Evolutionary conservation across 2,797 vertebrate genomes (phyloP).

Genomic region (Macrochelys suwanniensis): DNA sequence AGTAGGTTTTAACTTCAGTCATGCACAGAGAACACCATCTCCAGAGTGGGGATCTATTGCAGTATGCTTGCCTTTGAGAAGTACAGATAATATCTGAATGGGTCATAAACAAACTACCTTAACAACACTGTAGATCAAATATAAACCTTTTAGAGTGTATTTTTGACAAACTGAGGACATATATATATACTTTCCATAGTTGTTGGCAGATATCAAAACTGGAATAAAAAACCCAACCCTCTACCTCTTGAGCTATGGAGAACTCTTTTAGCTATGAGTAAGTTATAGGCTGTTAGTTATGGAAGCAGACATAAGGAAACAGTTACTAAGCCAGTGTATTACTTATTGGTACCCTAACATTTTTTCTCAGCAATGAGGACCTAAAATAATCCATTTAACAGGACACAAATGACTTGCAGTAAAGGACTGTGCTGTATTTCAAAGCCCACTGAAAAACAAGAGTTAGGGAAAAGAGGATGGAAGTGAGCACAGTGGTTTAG

Average conservation of each 20-base stretch:
- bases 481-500: background rate
- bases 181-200: background rate
- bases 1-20: no score
- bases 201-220: background rate
- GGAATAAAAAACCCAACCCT: background rate
- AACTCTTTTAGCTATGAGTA: background rate
- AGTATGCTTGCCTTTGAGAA: no score
- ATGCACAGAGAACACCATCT: no score
- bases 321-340: background rate
- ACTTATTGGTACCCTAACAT: background rate
- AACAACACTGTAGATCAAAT: no score
- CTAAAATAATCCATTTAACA: background rate
- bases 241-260: background rate
- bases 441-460: background rate
- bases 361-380: background rate
- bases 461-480: background rate
- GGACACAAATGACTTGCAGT: accelerated
- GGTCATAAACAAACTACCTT: no score
- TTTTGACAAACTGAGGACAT: background rate
- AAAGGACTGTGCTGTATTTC: background rate
- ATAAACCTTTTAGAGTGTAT: background rate
- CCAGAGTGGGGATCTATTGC: no score
- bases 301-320: background rate
- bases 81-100: no score
- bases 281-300: background rate